A percentile compares a stretch with the other conserved stretches of the same genome.
Evolutionary conservation across 2,888 invertebrate genomes (phyloP).

Genomic region (Dryomyza anilis): DNA sequence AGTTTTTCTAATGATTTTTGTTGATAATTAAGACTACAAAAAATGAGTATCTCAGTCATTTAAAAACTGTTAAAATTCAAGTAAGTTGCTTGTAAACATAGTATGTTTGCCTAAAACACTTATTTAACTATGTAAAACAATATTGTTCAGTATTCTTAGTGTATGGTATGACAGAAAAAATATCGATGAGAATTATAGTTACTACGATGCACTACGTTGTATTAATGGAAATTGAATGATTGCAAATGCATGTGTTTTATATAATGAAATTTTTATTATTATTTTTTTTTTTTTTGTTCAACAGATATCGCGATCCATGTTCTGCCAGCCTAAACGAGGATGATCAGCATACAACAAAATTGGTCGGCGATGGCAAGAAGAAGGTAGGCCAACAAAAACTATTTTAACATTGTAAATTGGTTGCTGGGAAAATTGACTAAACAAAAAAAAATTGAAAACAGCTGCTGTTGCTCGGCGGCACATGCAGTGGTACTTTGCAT

Average conservation of each 20-base stretch:
- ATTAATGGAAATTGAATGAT: conserved; percentile 34
- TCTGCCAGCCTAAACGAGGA: conserved; percentile 88
- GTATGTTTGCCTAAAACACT: too few relatives aligned
- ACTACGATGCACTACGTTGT: too few relatives aligned
- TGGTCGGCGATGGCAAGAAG: conserved; percentile 82
- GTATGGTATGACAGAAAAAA: too few relatives aligned
- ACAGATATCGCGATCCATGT: conserved; percentile 81
- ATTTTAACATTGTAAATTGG: background rate
- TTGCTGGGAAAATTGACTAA: background rate
- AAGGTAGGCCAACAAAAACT: conserved; percentile 66
- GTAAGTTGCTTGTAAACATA: too few relatives aligned
- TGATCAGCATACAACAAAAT: conserved; percentile 89
- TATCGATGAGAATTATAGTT: too few relatives aligned
- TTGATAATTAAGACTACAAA: too few relatives aligned
- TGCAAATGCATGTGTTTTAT: conserved; percentile 26
- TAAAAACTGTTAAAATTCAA: too few relatives aligned
- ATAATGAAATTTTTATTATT: background rate
- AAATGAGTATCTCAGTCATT: too few relatives aligned
- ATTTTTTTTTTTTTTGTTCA: conserved; percentile 24
- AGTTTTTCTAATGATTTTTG: too few relatives aligned
- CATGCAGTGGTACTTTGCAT: background rate
- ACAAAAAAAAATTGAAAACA: conserved; percentile 7
- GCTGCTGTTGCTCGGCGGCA: background rate
- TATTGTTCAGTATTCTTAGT: too few relatives aligned
- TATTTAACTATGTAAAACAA: too few relatives aligned